Percentiles rank a stretch among this genome's conserved stretches.
These are phyloP conservation scores for Oscheius sp. DNA, from an alignment of 1,140 invertebrate species.

Conservation along the genomic window DNA sequence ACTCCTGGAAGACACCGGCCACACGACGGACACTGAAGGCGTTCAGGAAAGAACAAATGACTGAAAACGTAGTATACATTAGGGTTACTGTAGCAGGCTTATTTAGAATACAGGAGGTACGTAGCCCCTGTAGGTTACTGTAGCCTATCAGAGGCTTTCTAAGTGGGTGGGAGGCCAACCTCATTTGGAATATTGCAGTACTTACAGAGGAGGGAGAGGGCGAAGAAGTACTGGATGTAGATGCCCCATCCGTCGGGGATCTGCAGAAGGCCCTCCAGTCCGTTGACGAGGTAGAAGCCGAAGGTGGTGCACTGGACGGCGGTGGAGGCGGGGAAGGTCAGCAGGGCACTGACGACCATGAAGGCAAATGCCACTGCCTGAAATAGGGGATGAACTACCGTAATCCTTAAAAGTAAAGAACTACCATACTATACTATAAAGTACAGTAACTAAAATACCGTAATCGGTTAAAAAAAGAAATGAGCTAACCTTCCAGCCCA, in stretches of 20 bases:
- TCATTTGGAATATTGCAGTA: too few relatives aligned
- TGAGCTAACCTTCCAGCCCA: constrained; percentile 5
- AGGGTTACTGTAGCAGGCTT: too few relatives aligned
- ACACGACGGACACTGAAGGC: not conserved
- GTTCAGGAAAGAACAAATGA: not conserved
- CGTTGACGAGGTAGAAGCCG: not conserved
- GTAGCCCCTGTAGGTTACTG: not conserved
- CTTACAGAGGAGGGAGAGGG: too few relatives aligned
- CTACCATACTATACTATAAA: too few relatives aligned
- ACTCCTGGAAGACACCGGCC: not conserved
- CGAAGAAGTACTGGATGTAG: too few relatives aligned
- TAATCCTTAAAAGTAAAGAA: not conserved
- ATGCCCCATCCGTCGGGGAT: too few relatives aligned
- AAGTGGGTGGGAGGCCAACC: not conserved
- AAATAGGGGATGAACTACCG: too few relatives aligned
- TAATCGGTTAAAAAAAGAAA: constrained; percentile 1
- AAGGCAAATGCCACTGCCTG: not conserved
- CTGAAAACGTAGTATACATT: not conserved
- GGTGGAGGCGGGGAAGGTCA: constrained; percentile 7
- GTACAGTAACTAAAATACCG: too few relatives aligned
- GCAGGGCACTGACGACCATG: not conserved
- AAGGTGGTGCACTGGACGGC: constrained; percentile 16
- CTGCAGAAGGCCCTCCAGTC: not conserved
- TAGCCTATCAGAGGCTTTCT: not conserved
- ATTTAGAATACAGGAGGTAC: not conserved